These are phyloP conservation scores for Branchipolynoe longqiensis DNA, from an alignment of 2,888 invertebrate species.

Conservation along the genomic window DNA sequence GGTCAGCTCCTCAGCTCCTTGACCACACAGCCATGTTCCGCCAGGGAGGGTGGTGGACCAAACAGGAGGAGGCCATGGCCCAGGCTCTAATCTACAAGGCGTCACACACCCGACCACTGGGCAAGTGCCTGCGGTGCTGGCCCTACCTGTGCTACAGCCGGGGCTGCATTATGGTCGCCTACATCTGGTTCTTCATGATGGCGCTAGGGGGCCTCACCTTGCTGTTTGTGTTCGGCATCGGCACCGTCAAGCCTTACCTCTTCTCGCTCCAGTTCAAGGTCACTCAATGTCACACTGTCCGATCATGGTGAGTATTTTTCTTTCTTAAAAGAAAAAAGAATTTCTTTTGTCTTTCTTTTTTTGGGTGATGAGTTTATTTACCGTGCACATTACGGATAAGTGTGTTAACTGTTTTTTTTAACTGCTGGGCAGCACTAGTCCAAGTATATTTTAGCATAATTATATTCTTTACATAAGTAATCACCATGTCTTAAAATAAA, in stretches of 20 bases:
- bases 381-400: too few relatives aligned
- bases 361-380: too few relatives aligned
- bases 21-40: conserved; percentile 23
- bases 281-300: neutral
- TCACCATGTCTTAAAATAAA: too few relatives aligned
- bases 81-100: conserved; percentile 41
- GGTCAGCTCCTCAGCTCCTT: too few relatives aligned
- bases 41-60: conserved; percentile 25
- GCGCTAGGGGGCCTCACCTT: conserved; percentile 34
- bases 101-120: conserved; percentile 25
- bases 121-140: conserved; percentile 12
- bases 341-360: neutral
- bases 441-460: too few relatives aligned
- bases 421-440: too few relatives aligned
- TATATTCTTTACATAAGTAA: too few relatives aligned
- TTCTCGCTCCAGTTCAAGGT: conserved; percentile 15
- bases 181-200: conserved; percentile 40
- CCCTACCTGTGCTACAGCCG: conserved; percentile 36
- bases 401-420: too few relatives aligned
- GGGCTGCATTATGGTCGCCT: conserved; percentile 43
- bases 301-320: neutral
- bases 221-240: conserved; percentile 25
- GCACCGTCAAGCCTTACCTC: conserved; percentile 18
- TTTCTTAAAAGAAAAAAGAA: neutral
- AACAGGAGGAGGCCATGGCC: conserved; percentile 41